phyloP scores from a whole-genome alignment of 2,888 invertebrate species.

The Sinhomidia bicolor region DNA sequence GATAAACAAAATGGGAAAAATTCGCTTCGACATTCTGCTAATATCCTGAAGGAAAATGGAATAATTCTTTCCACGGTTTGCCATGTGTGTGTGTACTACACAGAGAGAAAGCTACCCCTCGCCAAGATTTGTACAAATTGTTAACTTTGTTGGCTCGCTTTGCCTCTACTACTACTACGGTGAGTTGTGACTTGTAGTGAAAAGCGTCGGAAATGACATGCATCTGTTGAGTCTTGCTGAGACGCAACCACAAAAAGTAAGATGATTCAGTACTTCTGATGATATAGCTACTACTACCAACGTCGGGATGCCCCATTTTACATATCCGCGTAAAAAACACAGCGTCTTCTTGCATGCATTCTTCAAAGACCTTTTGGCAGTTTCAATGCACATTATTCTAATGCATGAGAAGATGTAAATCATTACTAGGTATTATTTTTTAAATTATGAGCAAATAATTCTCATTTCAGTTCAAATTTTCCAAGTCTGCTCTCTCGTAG shows the following conservation, averaged over 20 bases:
- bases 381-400: too few species aligned
- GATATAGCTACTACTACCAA: not conserved
- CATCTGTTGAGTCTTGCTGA: not conserved
- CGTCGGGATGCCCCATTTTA: too few species aligned
- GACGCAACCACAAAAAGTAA: slow-evolving; percentile 2
- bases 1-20: slow-evolving; percentile 10
- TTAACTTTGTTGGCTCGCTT: slow-evolving; percentile 61
- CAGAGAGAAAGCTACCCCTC: not conserved
- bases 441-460: not conserved
- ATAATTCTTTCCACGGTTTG: slow-evolving; percentile 6
- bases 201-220: slow-evolving; percentile 46
- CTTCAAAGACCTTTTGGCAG: too few species aligned
- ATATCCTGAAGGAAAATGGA: slow-evolving; percentile 40
- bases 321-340: too few species aligned
- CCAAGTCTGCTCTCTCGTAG: not conserved
- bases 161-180: too few species aligned
- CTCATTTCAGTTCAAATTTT: not conserved
- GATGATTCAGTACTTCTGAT: not conserved
- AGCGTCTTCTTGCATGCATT: too few species aligned
- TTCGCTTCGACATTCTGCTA: not conserved
- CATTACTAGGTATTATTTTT: too few species aligned
- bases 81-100: not conserved
- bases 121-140: slow-evolving; percentile 67
- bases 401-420: too few species aligned
- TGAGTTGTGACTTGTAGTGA: too few species aligned